A percentile compares a stretch with the other conserved stretches of the same genome.
phyloP scores from a whole-genome alignment of 1,140 invertebrate species.

The Argopecten irradians region DNA sequence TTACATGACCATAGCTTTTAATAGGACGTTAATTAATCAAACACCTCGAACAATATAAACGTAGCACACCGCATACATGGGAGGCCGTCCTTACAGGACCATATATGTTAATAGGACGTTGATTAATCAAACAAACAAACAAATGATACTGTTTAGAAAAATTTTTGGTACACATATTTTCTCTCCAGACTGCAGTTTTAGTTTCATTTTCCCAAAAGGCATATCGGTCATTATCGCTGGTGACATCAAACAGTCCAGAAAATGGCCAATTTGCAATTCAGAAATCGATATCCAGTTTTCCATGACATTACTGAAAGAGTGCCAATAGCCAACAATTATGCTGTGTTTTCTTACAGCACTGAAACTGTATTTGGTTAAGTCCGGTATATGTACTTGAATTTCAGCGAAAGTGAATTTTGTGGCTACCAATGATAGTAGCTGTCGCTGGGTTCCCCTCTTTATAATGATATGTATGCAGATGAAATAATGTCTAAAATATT shows the following conservation, averaged over 20 bases:
- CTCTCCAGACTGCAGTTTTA: background rate
- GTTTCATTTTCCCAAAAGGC: constrained; percentile 15
- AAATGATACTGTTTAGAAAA: constrained; percentile 28
- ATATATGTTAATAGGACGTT: no score
- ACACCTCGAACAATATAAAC: no score
- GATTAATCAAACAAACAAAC: no score
- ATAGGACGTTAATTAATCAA: no score
- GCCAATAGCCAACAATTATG: background rate
- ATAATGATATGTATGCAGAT: no score
- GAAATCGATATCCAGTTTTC: background rate
- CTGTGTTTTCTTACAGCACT: constrained; percentile 26
- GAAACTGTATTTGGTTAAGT: constrained; percentile 21
- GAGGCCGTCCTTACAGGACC: no score
- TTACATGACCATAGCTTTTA: no score
- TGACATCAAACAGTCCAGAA: background rate
- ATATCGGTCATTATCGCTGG: constrained; percentile 28
- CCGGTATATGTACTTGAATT: background rate
- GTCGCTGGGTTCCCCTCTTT: no score
- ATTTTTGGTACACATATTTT: constrained; percentile 25
- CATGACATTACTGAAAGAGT: background rate
- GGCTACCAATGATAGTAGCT: background rate
- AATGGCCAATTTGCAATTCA: constrained; percentile 25
- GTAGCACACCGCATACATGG: no score
- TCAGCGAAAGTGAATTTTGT: background rate
- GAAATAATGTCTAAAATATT: no score